phyloP scores from a whole-genome alignment of 2,888 invertebrate genomes.

The Amphipoea lucens region DNA sequence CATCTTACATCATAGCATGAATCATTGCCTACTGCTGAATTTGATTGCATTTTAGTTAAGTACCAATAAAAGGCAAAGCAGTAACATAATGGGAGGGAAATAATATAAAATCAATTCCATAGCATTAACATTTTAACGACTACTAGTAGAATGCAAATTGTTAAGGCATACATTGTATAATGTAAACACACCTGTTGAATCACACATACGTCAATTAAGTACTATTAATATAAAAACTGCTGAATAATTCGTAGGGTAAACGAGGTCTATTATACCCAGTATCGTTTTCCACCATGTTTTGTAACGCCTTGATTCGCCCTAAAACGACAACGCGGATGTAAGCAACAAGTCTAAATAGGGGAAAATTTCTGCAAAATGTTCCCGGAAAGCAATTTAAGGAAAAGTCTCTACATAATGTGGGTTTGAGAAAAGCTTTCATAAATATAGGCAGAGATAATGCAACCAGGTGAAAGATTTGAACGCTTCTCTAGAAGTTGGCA shows the following conservation, averaged over 20 bases:
- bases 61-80: background rate
- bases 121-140: slow-evolving; percentile 35
- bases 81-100: slow-evolving; percentile 4
- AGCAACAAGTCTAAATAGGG: slow-evolving; percentile 27
- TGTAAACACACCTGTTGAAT: slow-evolving; percentile 46
- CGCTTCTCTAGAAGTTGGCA: background rate
- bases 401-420: background rate
- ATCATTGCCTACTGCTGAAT: background rate
- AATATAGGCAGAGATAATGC: background rate
- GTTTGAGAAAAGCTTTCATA: background rate
- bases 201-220: slow-evolving; percentile 22
- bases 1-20: slow-evolving; percentile 23
- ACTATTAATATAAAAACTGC: slow-evolving; percentile 29
- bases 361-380: background rate
- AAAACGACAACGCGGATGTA: background rate
- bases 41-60: background rate
- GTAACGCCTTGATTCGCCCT: slow-evolving; percentile 2
- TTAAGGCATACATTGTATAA: slow-evolving; percentile 1
- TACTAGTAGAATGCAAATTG: slow-evolving; percentile 29
- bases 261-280: background rate
- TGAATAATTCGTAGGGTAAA: slow-evolving; percentile 31
- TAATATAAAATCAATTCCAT: slow-evolving; percentile 33
- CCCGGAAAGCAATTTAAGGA: background rate
- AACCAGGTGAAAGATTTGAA: background rate
- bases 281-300: slow-evolving; percentile 10